Evolutionary conservation across 2,888 invertebrate species (phyloP), one percentile per base, ranked within the genome.

Genomic region (Oeneis ivallda): DNA sequence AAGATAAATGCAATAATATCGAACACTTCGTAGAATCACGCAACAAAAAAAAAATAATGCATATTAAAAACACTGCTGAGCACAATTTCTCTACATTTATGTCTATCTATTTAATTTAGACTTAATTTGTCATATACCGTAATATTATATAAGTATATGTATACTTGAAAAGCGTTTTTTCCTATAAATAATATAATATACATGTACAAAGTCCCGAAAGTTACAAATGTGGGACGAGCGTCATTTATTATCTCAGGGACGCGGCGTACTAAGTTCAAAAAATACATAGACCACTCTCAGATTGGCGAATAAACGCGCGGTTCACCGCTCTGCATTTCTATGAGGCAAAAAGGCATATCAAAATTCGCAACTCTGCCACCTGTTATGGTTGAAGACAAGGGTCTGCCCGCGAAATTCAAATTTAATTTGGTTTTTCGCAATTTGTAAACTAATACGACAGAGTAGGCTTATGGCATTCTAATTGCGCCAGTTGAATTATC

Each of bases 1-100:
- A 17, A n/a, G 7, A 13, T 15, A 58, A 32, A 43, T 45, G 5
- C 58, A 45, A 15, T n/a, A 37, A 13, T 41, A 41, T 13, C 41
- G 2, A 2, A 47, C 47, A 47, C 15, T 9, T 47, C 15, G 15
- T 45, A 47, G 57, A 52, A 26, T 11, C 19, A 15, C 43, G 72
- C 71, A 69, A n/a, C n/a, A 66, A 76, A 61, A 39, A 67, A 76
- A 74, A 73, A 68, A 70, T 72, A 73, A 64, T 75, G 70, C 74
- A 74, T 73, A 79, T 74, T 60, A 75, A 74, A 70, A 68, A 74
- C 50, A 78, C 73, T 78, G 82, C 86, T 87, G 86, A 86, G 89
- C 88, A 85, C 79, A 81, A 80, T 79, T 83, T 79, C 74, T 79
- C 87, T 88, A 88, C 80, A 86, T 86, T 87, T 80, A 86, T 79